These are phyloP conservation scores for Rhinichthys klamathensis DNA, from an alignment of 2,113 vertebrate species.

Conservation along the genomic window DNA sequence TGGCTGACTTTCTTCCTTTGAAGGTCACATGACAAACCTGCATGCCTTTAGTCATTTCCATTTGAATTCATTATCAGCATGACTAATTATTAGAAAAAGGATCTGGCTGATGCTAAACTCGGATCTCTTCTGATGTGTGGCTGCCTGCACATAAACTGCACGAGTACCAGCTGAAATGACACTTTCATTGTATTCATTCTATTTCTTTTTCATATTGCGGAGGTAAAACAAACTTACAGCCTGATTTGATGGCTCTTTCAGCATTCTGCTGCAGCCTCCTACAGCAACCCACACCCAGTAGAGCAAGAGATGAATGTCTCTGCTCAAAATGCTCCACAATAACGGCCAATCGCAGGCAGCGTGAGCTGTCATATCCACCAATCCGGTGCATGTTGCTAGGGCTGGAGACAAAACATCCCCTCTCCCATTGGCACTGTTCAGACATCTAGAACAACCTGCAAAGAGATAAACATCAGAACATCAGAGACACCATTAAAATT, in stretches of 20 bases:
- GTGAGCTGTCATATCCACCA: slow-evolving; percentile 66
- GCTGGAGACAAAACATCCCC: slow-evolving; percentile 67
- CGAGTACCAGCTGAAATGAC: neutral
- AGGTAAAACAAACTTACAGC: slow-evolving; percentile 55
- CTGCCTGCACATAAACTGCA: neutral
- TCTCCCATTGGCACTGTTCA: slow-evolving; percentile 70
- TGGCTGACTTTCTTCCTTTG: neutral
- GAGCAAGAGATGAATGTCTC: slow-evolving; percentile 76
- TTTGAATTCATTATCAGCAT: neutral
- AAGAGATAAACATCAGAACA: slow-evolving; percentile 60
- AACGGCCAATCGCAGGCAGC: slow-evolving; percentile 71
- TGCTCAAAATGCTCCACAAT: slow-evolving; percentile 65
- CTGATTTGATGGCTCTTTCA: slow-evolving; percentile 57
- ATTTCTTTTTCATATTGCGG: neutral
- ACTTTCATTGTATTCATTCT: neutral
- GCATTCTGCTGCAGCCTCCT: slow-evolving; percentile 68
- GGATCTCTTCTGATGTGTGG: neutral
- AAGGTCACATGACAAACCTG: slow-evolving; percentile 17
- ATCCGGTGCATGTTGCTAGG: slow-evolving; percentile 76
- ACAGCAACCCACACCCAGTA: slow-evolving; percentile 71
- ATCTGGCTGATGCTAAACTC: neutral
- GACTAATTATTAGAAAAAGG: neutral
- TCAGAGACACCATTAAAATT: slow-evolving; percentile 65
- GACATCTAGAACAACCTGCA: slow-evolving; percentile 74
- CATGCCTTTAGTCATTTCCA: neutral